phyloP scores from a whole-genome alignment of 2,888 invertebrate genomes.

The Labia minor region DNA sequence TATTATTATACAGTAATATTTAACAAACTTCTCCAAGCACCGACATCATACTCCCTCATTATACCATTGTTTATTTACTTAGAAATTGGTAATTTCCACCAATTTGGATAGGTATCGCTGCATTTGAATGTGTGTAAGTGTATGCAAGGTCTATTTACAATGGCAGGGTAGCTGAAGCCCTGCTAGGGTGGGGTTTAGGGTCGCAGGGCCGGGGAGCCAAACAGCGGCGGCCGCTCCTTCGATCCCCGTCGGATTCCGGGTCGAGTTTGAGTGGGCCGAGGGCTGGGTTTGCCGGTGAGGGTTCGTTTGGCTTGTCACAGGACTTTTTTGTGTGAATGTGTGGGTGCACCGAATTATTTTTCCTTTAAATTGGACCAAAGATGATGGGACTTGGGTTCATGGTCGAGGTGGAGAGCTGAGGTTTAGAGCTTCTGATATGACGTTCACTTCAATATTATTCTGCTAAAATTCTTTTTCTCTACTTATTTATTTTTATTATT shows the following conservation, averaged over 20 bases:
- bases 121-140: too few relatives aligned
- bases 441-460: conserved; percentile 13
- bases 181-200: conserved; percentile 8
- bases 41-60: too few relatives aligned
- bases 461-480: background rate
- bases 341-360: background rate
- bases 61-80: too few relatives aligned
- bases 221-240: conserved; percentile 13
- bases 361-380: conserved; percentile 8
- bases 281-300: conserved; percentile 3
- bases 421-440: conserved; percentile 13
- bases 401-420: background rate
- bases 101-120: conserved; percentile 4
- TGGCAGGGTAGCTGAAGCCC: conserved; percentile 8
- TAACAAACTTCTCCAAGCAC: too few relatives aligned
- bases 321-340: background rate
- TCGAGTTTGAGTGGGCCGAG: conserved; percentile 13
- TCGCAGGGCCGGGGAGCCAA: conserved; percentile 4
- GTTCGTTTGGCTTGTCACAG: background rate
- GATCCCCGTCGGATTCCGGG: conserved; percentile 13
- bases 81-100: conserved; percentile 1
- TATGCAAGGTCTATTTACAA: background rate
- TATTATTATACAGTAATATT: too few relatives aligned
- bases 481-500: background rate
- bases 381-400: background rate